Evolutionary conservation across 1,140 invertebrate genomes (phyloP), one percentile per base, ranked within the genome.

Genomic region (Cherax destructor): DNA sequence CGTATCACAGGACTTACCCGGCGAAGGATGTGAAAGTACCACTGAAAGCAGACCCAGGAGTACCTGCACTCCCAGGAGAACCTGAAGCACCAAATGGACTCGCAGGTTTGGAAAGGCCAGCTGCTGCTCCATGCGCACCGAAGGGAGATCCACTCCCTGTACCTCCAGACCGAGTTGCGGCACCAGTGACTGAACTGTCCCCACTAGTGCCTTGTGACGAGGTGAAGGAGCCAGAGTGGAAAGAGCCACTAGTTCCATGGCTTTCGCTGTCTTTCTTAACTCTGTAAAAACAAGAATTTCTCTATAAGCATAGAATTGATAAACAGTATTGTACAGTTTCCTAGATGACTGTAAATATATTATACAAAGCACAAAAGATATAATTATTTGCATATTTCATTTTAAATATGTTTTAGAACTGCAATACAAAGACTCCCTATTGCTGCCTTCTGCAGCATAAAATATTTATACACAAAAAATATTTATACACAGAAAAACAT

Each of bases 1-100:
- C 9, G 56, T 59, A 16, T 18, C 80, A 50, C 13, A 65, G 72
- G 21, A 59, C 72, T 76, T 52, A 86, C 83, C 83, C 83, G 24
- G 83, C 83, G n/a, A 86, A 86, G n/a, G 83, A 10, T 16, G 83
- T 74, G 47, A 86, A 76, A 4, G 83, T 52, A 1, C 30, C 41
- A 21, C 83, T 86, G n/a, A n/a, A 24, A 4, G 83, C n/a, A 1
- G 81, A 83, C 4, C 56, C 47, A n/a, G 30, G 18, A 21, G 30
- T 24, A 56, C 59, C 49, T 3, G 13, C 18, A 16, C 61, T 21
- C 18, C 10, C 4, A 18, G 13, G 13, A 65, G 61, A 16, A 18
- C 61, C 18, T 16, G 61, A 21, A 18, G 61, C 5, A 18, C 61
- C 18, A 18, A 65, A 65, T 65, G 61, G 18, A 65, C 61, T 65